Base-by-base conservation (phyloP, 1,140 invertebrate genomes). In the Arctopsyche grandis region DNA sequence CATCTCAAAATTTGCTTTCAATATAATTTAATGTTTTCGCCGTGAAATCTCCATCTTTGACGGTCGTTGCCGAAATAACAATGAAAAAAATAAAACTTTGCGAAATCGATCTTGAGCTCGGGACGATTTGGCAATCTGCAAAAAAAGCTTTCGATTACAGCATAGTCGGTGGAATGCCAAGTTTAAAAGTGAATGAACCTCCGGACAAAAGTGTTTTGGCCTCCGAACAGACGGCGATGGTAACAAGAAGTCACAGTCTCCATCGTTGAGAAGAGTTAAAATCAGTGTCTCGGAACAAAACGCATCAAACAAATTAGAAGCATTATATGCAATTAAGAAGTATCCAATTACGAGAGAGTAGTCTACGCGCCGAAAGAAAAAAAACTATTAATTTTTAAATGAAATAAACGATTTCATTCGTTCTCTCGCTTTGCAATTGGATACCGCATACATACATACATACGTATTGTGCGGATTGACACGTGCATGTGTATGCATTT, bases 101-200 rank as follows among this genome's bases (percentile, higher is more conserved):
- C 19, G 26, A 69, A 69, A 69, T 29, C 63, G 70, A 73, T 73
- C 70, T 44, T n/a, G 56, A 22, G 38, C 29, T 22, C 38, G n/a
- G 77, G 46, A 48, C 24, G 78, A 66, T 74, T 79, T 73, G 60
- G 22, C 77, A 44, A 73, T 69, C 24, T 19, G 70, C 78, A 79
- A 79, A 79, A 79, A 79, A 74, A 22, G 69, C 78, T 79, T 79
- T 79, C 78, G 78, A 79, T 79, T 79, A 79, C 78, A 48, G 38
- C 78, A 74, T 60, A 76, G 74, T 76, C 56, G 56, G 56, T 73
- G 69, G 70, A 74, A 79, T 74, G 70, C 78, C 78, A 79, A 74
- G 78, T 71, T 79, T 74, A 79, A 79, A 79, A 79, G 78, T 79
- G 78, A 79, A 79, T 75, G 78, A 79, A 79, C 78, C 70, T 73